A percentile compares a stretch with the other conserved stretches of the same genome.
phyloP scores from a whole-genome alignment of 1,140 invertebrate species.

The silkworm (Bombyx mori) region DNA sequence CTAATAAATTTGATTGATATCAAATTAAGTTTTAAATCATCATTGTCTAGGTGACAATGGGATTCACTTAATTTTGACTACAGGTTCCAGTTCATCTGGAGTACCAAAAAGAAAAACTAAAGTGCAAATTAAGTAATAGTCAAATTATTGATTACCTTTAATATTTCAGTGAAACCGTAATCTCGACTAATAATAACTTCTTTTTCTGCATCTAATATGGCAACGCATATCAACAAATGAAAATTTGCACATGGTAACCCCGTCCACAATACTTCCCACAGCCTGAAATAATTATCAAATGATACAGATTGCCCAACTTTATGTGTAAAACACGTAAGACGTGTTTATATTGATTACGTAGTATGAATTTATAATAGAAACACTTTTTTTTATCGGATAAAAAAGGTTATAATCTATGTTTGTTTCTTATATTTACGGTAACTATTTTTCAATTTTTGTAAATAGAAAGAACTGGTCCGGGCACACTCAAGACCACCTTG shows the following conservation, averaged over 20 bases:
- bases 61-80: no score
- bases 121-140: constrained; percentile 11
- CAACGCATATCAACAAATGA: constrained; percentile 90
- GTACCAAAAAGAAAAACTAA: constrained; percentile 10
- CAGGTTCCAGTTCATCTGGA: no score
- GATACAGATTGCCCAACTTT: no score
- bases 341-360: no score
- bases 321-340: no score
- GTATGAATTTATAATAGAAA: no score
- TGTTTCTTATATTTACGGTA: no score
- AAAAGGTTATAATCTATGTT: no score
- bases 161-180: constrained; percentile 96
- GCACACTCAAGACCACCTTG: background rate
- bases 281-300: constrained; percentile 34
- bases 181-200: constrained; percentile 88
- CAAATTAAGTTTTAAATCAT: no score
- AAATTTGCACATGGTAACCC: constrained; percentile 94
- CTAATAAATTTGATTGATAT: no score
- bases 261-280: constrained; percentile 93
- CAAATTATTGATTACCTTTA: constrained; percentile 79
- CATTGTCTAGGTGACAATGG: no score
- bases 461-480: background rate
- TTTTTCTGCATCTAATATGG: constrained; percentile 92
- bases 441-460: background rate
- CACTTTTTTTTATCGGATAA: no score